phyloP scores from a whole-genome alignment of 2,797 vertebrate genomes.

The Scolopax bukidnonensis region DNA sequence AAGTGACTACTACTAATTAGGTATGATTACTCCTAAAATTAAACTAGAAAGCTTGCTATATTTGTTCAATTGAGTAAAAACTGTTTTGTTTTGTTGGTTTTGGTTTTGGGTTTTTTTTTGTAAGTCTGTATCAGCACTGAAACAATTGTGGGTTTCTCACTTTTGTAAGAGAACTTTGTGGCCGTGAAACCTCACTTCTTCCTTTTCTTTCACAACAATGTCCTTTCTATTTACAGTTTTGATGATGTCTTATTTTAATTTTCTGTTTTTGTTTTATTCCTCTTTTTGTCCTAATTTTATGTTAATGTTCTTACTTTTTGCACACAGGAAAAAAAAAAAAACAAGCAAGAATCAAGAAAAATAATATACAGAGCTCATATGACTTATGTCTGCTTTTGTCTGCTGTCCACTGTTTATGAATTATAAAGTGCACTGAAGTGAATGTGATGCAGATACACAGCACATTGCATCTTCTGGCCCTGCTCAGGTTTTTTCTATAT shows the following conservation, averaged over 20 bases:
- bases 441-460: neutral
- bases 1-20: neutral
- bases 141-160: neutral
- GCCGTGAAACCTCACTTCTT: neutral
- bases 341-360: neutral
- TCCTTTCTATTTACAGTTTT: neutral
- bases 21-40: neutral
- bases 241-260: neutral
- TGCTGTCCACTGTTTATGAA: neutral
- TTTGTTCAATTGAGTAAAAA: neutral
- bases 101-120: neutral
- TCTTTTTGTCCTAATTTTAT: neutral
- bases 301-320: neutral
- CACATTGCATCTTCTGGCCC: neutral
- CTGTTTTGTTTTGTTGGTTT: too few species aligned
- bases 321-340: neutral
- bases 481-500: neutral
- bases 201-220: neutral
- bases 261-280: neutral
- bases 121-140: neutral
- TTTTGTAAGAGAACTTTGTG: neutral
- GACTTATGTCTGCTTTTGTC: neutral
- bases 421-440: neutral
- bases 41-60: neutral
- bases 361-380: neutral